Evolutionary conservation across 2,888 invertebrate species (phyloP), one percentile per base, ranked within the genome.

Genomic region (Eupithecia subumbrata): DNA sequence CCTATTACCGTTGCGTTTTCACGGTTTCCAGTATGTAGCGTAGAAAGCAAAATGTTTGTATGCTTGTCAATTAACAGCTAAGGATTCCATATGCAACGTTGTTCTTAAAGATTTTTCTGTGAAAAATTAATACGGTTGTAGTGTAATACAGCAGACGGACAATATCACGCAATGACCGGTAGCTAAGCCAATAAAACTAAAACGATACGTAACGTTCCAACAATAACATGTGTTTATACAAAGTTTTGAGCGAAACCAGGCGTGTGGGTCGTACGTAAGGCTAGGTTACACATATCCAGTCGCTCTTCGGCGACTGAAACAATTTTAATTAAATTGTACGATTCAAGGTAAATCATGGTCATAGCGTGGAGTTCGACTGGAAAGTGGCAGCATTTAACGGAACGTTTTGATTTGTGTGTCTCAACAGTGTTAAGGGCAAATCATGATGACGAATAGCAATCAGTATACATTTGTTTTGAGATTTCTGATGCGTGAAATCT

Each of bases 181-280:
- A 40, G 66, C 37, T 43, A 71, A 75, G 34, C 72, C 48, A 69
- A 69, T 67, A 74, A 70, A 76, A 75, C 69, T 18, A 66, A 72
- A 74, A 76, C 69, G 60, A 52, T 40, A 64, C 63, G 43, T 64
- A 30, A 69, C 63, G 22, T 64, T 69, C n/a, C 66, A 67, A 71
- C 52, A 72, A 74, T 45, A 77, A 63, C 56, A 76, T 45, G 43
- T 77, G 72, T 71, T 75, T 63, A 69, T 64, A 68, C 60, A 68
- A 77, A 70, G 56, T 73, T 76, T 75, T 74, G 74, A 76, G 69
- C 48, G 74, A 69, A 72, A 72, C 67, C 75, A 77, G 67, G 25
- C 43, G 68, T 45, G 25, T 67, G 67, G n/a, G 22, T 67, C 52
- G 52, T 56, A 56, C 52, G 52, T 56, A 22, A 56, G 52, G n/a